These are phyloP conservation scores for Gobius niger DNA, from an alignment of 2,113 vertebrate genomes.

Conservation along the genomic window DNA sequence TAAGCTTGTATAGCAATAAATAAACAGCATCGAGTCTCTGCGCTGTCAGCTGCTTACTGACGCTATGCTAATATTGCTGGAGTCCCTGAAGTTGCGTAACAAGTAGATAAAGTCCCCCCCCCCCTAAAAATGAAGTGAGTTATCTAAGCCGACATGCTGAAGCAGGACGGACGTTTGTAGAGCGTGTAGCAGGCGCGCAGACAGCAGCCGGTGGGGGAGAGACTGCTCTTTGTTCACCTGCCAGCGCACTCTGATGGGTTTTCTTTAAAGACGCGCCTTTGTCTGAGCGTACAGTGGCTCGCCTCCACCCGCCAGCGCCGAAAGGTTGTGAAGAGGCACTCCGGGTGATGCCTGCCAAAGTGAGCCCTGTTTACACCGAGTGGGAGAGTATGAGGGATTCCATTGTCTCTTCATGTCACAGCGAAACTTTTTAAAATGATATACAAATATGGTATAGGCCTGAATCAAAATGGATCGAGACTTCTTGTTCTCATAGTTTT, in stretches of 20 bases:
- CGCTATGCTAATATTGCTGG: constrained; percentile 7
- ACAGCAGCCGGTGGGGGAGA: constrained; percentile 10
- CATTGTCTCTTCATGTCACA: no score
- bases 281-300: not conserved
- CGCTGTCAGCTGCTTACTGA: constrained; percentile 19
- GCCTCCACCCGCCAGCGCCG: not conserved
- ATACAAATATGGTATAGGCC: not conserved
- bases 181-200: constrained; percentile 28
- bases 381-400: not conserved
- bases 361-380: not conserved
- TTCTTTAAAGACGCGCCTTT: not conserved
- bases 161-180: constrained; percentile 50
- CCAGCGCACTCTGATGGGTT: constrained; percentile 17
- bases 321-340: constrained; percentile 12
- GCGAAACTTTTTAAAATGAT: not conserved
- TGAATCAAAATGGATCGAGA: not conserved
- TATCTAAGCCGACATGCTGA: constrained; percentile 56
- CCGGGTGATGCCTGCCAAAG: not conserved
- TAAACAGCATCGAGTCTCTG: constrained; percentile 12
- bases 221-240: constrained; percentile 34
- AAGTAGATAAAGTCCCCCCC: not conserved
- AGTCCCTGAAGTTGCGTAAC: constrained; percentile 11
- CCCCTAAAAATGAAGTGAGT: constrained; percentile 22
- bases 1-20: constrained; percentile 17
- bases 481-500: no score